Base-by-base conservation (phyloP, 2,888 invertebrate species). In the Macrophya alboannulata region DNA sequence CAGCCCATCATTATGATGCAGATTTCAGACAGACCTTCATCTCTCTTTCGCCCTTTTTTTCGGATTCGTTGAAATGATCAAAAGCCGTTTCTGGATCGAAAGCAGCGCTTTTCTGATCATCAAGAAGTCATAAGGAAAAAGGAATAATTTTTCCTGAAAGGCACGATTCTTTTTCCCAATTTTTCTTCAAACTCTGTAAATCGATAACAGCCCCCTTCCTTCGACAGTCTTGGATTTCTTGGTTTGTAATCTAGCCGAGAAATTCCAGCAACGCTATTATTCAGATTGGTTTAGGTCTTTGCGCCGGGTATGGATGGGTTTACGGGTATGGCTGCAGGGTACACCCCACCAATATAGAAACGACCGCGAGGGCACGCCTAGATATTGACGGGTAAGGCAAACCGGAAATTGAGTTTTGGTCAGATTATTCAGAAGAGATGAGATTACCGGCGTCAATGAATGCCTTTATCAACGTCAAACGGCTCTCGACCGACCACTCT, bases 391-490 rank as follows among this genome's bases (percentile, higher is more conserved):
- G 59, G 17, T n/a, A 62, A 62, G 62, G 62, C 81, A 21, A 62
- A 81, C 37, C 81, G 81, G 81, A 81, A 81, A 81, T 81, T 62
- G 81, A 62, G 62, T 81, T 81, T 81, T 43, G 81, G 81, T 81
- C 81, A 59, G 81, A 81, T 81, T 81, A 81, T 81, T 62, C 81
- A 81, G 81, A 81, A 81, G 81, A 81, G 81, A 81, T 62, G 81
- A 81, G 81, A 81, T 81, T 81, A 81, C 81, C 77, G 37, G 59
- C 81, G 62, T 81, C 81, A 62, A 81, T 81, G 81, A 59, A 81
- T 81, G 62, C 81, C 59, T 81, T 59, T 81, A 81, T 81, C 81
- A 81, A 81, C 81, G 81, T 81, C 81, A 81, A 81, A 81, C 81
- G 40, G 43, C 43, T 62, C 79, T 62, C 79, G 59, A 31, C 76